Conservation (phyloP, 2,113 vertebrate species). For the Malaclemys terrapin region DNA sequence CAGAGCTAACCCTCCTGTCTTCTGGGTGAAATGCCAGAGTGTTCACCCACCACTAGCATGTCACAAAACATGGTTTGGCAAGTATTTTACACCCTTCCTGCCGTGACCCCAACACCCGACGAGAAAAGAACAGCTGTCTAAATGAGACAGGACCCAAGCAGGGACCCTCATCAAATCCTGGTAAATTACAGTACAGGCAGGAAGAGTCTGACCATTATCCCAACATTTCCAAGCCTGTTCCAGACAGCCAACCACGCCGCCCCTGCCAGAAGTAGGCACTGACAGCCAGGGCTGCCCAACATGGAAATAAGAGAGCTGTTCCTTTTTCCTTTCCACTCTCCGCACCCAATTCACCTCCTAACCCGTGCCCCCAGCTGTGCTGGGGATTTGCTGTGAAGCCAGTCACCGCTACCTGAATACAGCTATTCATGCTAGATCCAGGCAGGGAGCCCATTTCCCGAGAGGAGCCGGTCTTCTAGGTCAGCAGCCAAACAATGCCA, state of each 20-base stretch:
- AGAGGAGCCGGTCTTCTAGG: neutral
- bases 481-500: neutral
- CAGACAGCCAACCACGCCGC: too few species aligned
- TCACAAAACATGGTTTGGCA: neutral
- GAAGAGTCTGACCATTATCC: neutral
- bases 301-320: neutral
- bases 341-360: neutral
- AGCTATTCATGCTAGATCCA: neutral
- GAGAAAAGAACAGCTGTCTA: neutral
- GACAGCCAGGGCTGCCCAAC: neutral
- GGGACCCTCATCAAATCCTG: neutral
- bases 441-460: neutral
- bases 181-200: neutral
- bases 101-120: neutral
- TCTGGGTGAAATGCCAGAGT: neutral
- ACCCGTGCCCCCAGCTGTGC: neutral
- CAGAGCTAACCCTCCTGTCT: neutral
- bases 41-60: neutral
- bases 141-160: neutral
- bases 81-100: conserved; percentile 21
- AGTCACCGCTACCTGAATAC: neutral
- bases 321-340: neutral
- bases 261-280: accelerated
- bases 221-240: too few species aligned
- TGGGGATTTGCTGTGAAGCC: neutral